Base-by-base conservation (phyloP, 2,113 vertebrate genomes). In the Phoxinus phoxinus region DNA sequence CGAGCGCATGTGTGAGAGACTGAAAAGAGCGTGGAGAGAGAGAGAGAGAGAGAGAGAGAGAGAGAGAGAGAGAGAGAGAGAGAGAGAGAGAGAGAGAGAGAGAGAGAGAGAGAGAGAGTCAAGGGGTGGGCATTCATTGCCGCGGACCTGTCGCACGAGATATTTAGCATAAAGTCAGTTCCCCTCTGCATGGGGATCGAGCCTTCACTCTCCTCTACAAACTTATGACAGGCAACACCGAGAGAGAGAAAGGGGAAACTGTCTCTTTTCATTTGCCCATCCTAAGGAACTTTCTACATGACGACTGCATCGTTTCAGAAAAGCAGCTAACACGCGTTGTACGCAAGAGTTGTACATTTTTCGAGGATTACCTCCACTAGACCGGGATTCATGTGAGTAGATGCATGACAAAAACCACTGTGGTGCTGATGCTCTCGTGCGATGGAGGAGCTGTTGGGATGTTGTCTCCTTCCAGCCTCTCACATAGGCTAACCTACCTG, bases 321-420 rank as follows among this genome's bases (percentile, higher is more conserved):
- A 88, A 92, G 23, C 88, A 86, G 89, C 69, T 93, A 91, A 90
- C 85, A 87, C 81, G 80, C 89, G 86, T 37, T 78, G 4, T 3
- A 17, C 73, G 79, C 89, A 74, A 88, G 67, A 88, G 86, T 90
- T 90, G 83, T 25, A 27, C 76, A 83, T 89, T 89, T 92, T 92
- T 89, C 87, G 86, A 93, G 96, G 95, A 96, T 95, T 96, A 94
- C 93, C 93, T 92, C 88, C 87, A 91, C 90, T 91, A 88, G 86
- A 92, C 83, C 90, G 89, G 93, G 92, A 95, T 86, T 89, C 48
- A 93, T 90, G 95, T 96, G 94, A 96, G 96, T 96, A 88, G 48
- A 67, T 83, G 56, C 61, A 67, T 73, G 53, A 25, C 13, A 58
- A 76, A 83, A 30, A 56, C 46, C 78, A 25, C 48, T 56, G 10